Evolutionary conservation across 2,113 vertebrate genomes (phyloP).

Genomic region (Panthera leo): DNA sequence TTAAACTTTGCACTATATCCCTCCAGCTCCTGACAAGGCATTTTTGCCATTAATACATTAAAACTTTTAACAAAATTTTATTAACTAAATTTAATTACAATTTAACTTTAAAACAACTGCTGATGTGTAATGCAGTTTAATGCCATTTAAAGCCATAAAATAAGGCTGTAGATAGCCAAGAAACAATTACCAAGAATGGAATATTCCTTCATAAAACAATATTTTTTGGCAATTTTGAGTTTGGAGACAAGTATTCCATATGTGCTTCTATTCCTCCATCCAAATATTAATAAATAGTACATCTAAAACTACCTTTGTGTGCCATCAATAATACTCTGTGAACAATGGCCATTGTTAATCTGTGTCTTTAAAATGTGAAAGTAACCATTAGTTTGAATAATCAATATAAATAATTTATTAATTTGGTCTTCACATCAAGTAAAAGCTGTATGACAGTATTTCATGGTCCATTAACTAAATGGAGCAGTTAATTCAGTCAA

Average conservation of each 20-base stretch:
- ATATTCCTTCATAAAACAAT: not conserved
- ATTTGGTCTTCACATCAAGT: not conserved
- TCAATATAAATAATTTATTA: conserved; percentile 14
- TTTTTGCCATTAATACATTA: not conserved
- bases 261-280: not conserved
- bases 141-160: not conserved
- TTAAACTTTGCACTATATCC: not conserved
- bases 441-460: not conserved
- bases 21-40: not conserved
- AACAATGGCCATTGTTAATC: not conserved
- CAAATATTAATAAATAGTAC: not conserved
- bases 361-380: not conserved
- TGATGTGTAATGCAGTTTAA: not conserved
- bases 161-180: not conserved
- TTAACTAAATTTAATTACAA: not conserved
- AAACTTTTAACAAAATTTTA: not conserved
- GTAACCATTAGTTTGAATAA: not conserved
- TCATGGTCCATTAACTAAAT: not conserved
- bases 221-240: not conserved
- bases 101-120: not conserved
- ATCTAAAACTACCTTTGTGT: not conserved
- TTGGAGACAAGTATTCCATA: conserved; percentile 9
- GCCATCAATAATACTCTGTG: not conserved
- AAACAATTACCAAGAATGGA: not conserved
- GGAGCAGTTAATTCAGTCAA: not conserved